These are phyloP conservation scores for Tanytarsus gracilentus DNA, from an alignment of 2,888 invertebrate genomes.

Conservation along the genomic window DNA sequence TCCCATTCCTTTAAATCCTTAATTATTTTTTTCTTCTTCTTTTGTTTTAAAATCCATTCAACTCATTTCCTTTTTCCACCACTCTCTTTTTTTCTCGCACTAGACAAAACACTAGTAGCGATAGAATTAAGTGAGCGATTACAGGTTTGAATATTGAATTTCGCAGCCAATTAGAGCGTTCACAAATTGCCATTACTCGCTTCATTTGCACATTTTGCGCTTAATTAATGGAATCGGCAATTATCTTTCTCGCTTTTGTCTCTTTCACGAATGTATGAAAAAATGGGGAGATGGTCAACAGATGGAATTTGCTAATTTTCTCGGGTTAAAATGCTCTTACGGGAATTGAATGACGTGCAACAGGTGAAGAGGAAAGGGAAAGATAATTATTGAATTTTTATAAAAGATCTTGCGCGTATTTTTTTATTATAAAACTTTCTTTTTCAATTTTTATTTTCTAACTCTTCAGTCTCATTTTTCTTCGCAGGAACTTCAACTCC, in stretches of 20 bases:
- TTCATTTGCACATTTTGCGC: neutral
- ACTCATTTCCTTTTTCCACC: neutral
- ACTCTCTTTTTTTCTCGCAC: neutral
- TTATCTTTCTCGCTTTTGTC: neutral
- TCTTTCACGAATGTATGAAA: neutral
- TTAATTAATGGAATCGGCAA: neutral
- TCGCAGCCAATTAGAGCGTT: conserved; percentile 13
- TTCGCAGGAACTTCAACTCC: conserved; percentile 76
- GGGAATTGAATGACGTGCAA: too few species aligned
- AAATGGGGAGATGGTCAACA: neutral
- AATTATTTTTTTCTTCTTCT: neutral
- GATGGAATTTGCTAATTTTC: too few species aligned
- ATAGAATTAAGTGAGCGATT: neutral
- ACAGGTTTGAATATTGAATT: neutral
- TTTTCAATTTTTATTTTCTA: conserved; percentile 28
- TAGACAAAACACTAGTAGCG: too few species aligned
- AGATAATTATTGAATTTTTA: too few species aligned
- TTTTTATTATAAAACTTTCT: neutral
- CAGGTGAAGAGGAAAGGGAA: too few species aligned
- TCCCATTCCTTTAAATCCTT: neutral
- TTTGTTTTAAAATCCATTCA: neutral
- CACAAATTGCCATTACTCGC: conserved; percentile 5
- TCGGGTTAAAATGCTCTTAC: too few species aligned
- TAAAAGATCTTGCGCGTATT: too few species aligned
- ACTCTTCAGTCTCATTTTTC: conserved; percentile 34